phyloP scores from a whole-genome alignment of 2,888 invertebrate genomes.

The Schizotus pectinicornis region DNA sequence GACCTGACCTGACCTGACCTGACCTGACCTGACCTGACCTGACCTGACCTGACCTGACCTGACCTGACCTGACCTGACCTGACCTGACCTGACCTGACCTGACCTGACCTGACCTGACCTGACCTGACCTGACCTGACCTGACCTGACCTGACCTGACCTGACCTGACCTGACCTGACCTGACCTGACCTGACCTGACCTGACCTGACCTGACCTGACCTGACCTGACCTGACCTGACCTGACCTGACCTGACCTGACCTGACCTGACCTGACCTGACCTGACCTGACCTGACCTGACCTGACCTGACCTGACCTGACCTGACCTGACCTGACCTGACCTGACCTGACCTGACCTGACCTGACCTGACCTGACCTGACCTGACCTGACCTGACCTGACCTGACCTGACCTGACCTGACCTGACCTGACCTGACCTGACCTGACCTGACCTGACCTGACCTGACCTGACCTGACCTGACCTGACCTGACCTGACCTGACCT shows the following conservation, averaged over 20 bases:
- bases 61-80: constrained; percentile 24
- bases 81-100: constrained; percentile 24
- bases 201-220: constrained; percentile 8
- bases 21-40: constrained; percentile 21
- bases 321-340: constrained; percentile 8
- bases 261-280: constrained; percentile 8
- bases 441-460: constrained; percentile 22
- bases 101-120: constrained; percentile 24
- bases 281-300: constrained; percentile 8
- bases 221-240: constrained; percentile 8
- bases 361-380: constrained; percentile 8
- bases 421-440: constrained; percentile 22
- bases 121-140: constrained; percentile 16
- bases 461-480: constrained; percentile 21
- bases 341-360: constrained; percentile 8
- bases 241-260: constrained; percentile 8
- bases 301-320: constrained; percentile 8
- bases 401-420: constrained; percentile 21
- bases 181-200: constrained; percentile 8
- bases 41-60: constrained; percentile 21
- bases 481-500: constrained; percentile 23
- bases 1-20: constrained; percentile 32
- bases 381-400: constrained; percentile 22
- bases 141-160: constrained; percentile 21
- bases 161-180: constrained; percentile 18